A percentile compares a stretch with the other conserved stretches of the same genome.
These are phyloP conservation scores for Ploceus nigricollis DNA, from an alignment of 2,113 vertebrate species.

Conservation along the genomic window DNA sequence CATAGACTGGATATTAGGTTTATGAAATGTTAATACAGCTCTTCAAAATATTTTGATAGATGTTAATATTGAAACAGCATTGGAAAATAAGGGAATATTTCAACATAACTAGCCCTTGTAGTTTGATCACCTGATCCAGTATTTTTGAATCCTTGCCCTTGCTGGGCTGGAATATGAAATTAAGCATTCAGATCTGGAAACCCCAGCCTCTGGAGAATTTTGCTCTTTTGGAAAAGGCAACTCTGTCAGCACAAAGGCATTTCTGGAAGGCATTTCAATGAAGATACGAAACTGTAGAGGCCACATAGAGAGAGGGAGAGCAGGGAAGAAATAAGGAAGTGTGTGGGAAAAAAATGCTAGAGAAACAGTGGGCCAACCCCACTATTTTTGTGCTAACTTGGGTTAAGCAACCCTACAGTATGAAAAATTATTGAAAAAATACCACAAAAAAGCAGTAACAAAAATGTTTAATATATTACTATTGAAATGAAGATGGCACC, in stretches of 20 bases:
- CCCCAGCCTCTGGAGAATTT: conserved; percentile 21
- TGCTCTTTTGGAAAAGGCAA: conserved; percentile 64
- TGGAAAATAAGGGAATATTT: conserved; percentile 7
- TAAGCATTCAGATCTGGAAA: conserved; percentile 71
- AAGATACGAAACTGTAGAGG: conserved; percentile 18
- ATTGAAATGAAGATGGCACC: neutral
- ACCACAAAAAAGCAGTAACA: neutral
- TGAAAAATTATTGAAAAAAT: neutral
- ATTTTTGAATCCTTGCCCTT: conserved; percentile 63
- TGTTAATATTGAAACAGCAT: conserved; percentile 28
- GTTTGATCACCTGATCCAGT: neutral
- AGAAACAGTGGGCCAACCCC: neutral
- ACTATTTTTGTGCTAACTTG: conserved; percentile 6
- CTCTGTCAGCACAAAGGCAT: conserved; percentile 59
- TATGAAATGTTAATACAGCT: neutral
- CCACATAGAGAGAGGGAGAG: neutral
- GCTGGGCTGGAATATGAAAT: conserved; percentile 59
- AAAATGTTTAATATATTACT: neutral
- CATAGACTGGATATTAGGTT: neutral
- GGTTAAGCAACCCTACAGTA: neutral
- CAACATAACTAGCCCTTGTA: neutral
- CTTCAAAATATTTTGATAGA: conserved; percentile 20
- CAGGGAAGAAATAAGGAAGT: conserved; percentile 8
- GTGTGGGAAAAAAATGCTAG: neutral
- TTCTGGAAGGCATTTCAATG: conserved; percentile 67